A percentile compares a stretch with the other conserved stretches of the same genome.
These are phyloP conservation scores for Cariama cristata DNA, from an alignment of 2,113 vertebrate genomes.

Conservation along the genomic window DNA sequence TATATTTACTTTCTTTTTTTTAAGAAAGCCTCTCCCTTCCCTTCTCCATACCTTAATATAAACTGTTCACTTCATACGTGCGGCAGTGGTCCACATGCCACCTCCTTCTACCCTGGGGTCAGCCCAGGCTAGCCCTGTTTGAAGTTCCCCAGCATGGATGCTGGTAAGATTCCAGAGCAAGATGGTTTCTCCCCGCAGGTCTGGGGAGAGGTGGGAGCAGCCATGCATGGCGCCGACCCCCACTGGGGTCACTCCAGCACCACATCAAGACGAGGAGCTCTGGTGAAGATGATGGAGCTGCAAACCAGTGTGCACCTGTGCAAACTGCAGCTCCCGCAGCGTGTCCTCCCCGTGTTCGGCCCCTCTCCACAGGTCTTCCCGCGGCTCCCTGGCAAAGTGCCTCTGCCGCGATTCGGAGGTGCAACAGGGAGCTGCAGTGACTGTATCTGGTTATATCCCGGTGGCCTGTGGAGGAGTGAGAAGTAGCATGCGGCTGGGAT, in stretches of 20 bases:
- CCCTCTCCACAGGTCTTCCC: not conserved
- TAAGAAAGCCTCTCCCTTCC: not conserved
- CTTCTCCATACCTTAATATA: not conserved
- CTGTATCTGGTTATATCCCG: not conserved
- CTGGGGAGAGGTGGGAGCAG: not conserved
- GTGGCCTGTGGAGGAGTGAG: not conserved
- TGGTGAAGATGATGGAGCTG: not conserved
- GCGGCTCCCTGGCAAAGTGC: not conserved
- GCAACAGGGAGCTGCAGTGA: not conserved
- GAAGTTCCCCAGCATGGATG: not conserved
- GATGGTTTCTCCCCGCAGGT: not conserved
- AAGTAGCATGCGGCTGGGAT: not conserved
- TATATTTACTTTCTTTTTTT: not conserved
- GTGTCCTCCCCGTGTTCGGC: fast-evolving
- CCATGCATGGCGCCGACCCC: fast-evolving
- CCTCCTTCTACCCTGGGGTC: not conserved
- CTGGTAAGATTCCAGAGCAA: not conserved
- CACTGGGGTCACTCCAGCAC: not conserved
- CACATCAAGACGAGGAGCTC: not conserved
- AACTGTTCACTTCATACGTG: not conserved
- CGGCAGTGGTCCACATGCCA: not conserved
- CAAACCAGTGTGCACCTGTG: not conserved
- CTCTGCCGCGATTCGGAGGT: not conserved
- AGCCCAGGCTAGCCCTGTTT: not conserved
- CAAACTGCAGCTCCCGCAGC: not conserved